Evolutionary conservation across 1,140 invertebrate species (phyloP).

Genomic region (Formica selysi): DNA sequence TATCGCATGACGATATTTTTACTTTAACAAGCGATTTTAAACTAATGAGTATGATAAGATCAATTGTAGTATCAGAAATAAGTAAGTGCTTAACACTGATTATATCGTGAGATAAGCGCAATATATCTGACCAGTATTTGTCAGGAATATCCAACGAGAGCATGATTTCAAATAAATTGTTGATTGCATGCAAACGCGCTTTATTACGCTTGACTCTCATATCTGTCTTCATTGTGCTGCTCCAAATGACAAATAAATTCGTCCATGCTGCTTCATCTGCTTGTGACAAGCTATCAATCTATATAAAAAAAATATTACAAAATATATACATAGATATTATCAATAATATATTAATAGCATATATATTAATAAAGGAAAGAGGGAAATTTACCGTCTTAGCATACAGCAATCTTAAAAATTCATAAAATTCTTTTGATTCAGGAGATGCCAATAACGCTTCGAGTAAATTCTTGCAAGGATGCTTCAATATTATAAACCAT

Average conservation of each 20-base stretch:
- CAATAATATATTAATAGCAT: constrained; percentile 7
- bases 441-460: constrained; percentile 65
- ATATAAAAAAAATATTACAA: constrained; percentile 35
- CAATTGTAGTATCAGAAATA: constrained; percentile 65
- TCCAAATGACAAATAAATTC: constrained; percentile 72
- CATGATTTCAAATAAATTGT: constrained; percentile 57
- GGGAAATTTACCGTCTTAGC: constrained; percentile 53
- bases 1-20: constrained; percentile 63
- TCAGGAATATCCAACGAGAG: constrained; percentile 41
- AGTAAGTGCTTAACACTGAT: constrained; percentile 65
- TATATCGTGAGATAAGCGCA: constrained; percentile 67
- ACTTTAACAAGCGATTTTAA: constrained; percentile 62
- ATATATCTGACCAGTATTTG: constrained; percentile 54
- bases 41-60: constrained; percentile 66
- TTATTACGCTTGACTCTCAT: constrained; percentile 68
- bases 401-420: constrained; percentile 59
- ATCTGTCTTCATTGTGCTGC: constrained; percentile 63
- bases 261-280: constrained; percentile 56
- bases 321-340: not conserved
- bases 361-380: constrained; percentile 11
- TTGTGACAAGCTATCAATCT: constrained; percentile 61
- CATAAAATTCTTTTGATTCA: constrained; percentile 56
- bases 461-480: constrained; percentile 68
- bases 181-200: constrained; percentile 59
- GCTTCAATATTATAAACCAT: constrained; percentile 69